Evolutionary conservation across 1,140 invertebrate species (phyloP).

Genomic region (Brachionus paranguensis): DNA sequence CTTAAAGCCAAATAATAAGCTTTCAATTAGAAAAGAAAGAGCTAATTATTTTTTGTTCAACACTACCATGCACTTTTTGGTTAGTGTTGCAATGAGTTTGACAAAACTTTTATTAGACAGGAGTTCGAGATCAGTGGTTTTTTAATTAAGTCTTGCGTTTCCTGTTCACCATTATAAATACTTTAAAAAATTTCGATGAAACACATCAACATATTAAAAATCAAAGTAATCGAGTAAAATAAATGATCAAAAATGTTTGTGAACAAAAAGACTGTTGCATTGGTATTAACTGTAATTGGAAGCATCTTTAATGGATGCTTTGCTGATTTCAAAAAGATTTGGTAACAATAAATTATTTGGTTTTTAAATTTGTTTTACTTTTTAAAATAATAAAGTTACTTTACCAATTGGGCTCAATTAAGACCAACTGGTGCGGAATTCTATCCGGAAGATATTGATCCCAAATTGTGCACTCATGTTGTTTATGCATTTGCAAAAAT

Average conservation of each 20-base stretch:
- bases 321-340: background rate
- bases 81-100: background rate
- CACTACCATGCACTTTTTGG: background rate
- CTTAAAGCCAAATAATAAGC: background rate
- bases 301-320: background rate
- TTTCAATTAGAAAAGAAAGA: background rate
- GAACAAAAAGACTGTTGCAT: background rate
- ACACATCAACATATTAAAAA: background rate
- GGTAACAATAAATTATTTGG: background rate
- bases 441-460: conserved; percentile 75
- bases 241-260: background rate
- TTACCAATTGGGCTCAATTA: conserved; percentile 86
- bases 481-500: conserved; percentile 82
- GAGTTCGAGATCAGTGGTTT: background rate
- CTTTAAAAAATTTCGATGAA: background rate
- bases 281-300: background rate
- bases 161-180: background rate
- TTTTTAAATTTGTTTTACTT: background rate
- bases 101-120: background rate
- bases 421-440: conserved; percentile 76
- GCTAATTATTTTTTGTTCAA: background rate
- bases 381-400: conserved; percentile 61
- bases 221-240: background rate
- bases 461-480: conserved; percentile 80
- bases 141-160: background rate